Evolutionary conservation across 2,797 vertebrate genomes (phyloP).

Genomic region (Odontamblyopus rebecca): DNA sequence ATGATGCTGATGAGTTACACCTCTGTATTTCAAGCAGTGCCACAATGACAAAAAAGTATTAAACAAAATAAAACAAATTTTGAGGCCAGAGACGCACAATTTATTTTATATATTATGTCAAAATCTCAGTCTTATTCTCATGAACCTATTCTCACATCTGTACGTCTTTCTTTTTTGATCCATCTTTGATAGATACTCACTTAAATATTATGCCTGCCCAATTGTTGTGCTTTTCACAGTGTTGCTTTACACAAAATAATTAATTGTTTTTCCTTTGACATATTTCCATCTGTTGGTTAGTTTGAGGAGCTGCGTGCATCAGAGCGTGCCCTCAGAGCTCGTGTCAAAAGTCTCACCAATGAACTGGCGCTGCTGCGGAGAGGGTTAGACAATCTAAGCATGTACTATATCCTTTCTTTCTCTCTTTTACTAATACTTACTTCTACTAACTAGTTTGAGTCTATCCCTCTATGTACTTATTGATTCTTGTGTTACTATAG

Average conservation of each 20-base stretch:
- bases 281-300: constrained; percentile 52
- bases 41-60: too few relatives aligned
- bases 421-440: constrained; percentile 27
- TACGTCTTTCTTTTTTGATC: neutral
- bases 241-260: neutral
- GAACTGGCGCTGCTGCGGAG: constrained; percentile 83
- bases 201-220: neutral
- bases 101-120: too few relatives aligned
- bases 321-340: constrained; percentile 81
- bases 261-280: neutral
- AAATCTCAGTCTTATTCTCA: too few relatives aligned
- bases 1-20: too few relatives aligned
- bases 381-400: constrained; percentile 79
- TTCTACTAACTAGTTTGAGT: neutral
- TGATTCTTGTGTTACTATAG: constrained; percentile 53
- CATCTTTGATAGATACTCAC: neutral
- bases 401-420: constrained; percentile 61
- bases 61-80: too few relatives aligned
- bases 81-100: too few relatives aligned
- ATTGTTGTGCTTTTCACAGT: neutral
- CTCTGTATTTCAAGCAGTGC: too few relatives aligned
- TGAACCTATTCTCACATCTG: neutral
- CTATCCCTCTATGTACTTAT: neutral
- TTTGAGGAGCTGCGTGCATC: constrained; percentile 84
- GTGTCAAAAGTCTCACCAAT: constrained; percentile 84